A percentile compares a stretch with the other conserved stretches of the same genome.
These are phyloP conservation scores for Cyrtonyx montezumae DNA, from an alignment of 2,113 vertebrate genomes.

Conservation along the genomic window DNA sequence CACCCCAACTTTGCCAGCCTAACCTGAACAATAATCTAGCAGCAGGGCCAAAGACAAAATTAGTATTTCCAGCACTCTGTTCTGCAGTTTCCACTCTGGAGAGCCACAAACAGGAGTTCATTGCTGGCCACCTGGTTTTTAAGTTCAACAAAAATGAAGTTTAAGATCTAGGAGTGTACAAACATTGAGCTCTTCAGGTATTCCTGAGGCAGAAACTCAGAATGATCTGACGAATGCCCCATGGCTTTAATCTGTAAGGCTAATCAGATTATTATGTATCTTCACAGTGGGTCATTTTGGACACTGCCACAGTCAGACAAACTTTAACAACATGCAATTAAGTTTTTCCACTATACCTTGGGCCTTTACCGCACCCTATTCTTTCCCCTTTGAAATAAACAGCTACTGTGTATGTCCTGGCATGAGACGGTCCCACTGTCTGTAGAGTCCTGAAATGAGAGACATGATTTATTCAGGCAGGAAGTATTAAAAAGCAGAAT, in stretches of 20 bases:
- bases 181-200: neutral
- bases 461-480: neutral
- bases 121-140: neutral
- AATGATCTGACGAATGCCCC: neutral
- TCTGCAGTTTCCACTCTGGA: neutral
- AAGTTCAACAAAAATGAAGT: neutral
- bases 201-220: neutral
- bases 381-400: constrained; percentile 99
- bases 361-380: constrained; percentile 98
- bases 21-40: neutral
- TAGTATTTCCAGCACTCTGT: neutral
- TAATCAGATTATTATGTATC: neutral
- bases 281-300: neutral
- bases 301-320: neutral
- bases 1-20: neutral
- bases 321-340: neutral
- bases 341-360: constrained; percentile 83
- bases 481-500: neutral
- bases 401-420: constrained; percentile 96
- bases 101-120: neutral
- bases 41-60: neutral
- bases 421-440: constrained; percentile 96
- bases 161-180: neutral
- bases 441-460: constrained; percentile 89
- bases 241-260: neutral